These are phyloP conservation scores for Indri indri DNA, from an alignment of 2,113 vertebrate species.

Conservation along the genomic window DNA sequence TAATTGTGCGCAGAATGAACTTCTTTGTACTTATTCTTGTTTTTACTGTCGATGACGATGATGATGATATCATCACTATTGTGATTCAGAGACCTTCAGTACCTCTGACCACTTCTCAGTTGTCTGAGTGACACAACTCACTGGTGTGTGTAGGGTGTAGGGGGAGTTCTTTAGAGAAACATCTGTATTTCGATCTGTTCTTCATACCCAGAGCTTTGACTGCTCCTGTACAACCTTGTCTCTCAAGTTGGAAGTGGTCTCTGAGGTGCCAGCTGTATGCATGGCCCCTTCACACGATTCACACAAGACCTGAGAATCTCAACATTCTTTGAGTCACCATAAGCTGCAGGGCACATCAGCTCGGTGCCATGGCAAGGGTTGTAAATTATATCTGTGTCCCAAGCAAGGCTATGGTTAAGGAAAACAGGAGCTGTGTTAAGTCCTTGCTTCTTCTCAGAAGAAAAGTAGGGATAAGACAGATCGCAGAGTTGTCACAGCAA, in stretches of 20 bases:
- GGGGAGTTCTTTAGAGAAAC: not conserved
- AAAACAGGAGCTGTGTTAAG: not conserved
- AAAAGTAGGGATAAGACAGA: not conserved
- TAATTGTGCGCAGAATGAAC: not conserved
- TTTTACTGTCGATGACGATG: not conserved
- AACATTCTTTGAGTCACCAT: not conserved
- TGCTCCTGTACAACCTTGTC: not conserved
- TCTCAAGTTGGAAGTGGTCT: not conserved
- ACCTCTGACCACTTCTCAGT: not conserved
- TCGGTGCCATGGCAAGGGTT: not conserved
- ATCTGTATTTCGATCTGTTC: not conserved
- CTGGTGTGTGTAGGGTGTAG: not conserved
- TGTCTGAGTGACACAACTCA: not conserved
- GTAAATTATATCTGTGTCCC: not conserved
- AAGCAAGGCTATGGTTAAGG: not conserved
- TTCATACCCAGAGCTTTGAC: not conserved
- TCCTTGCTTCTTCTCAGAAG: not conserved
- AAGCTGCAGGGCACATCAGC: not conserved
- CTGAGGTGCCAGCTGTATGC: not conserved
- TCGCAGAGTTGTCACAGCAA: not conserved
- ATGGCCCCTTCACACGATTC: rapidly evolving
- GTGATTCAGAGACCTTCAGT: not conserved
- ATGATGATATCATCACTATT: rapidly evolving
- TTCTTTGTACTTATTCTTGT: too few relatives aligned
- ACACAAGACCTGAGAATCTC: not conserved